phyloP scores from a whole-genome alignment of 1,140 invertebrate species.

The Sycobia sp. region DNA sequence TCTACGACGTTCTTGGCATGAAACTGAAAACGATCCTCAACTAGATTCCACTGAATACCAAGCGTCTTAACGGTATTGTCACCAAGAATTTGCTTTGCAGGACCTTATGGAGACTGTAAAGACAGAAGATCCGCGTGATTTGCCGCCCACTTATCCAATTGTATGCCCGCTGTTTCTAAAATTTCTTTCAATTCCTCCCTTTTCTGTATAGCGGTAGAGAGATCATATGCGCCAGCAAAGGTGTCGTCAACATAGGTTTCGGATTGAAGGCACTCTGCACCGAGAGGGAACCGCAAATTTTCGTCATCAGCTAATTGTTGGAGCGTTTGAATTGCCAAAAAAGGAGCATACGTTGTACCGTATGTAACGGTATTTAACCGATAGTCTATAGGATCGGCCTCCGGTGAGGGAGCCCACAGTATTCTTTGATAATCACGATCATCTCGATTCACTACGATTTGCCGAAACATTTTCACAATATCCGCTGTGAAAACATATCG shows the following conservation, averaged over 20 bases:
- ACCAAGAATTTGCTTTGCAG: no score
- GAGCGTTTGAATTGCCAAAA: background rate
- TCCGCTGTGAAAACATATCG: slow-evolving; percentile 21
- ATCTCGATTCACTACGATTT: slow-evolving; percentile 15
- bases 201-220: background rate
- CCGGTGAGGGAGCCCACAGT: background rate
- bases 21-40: no score
- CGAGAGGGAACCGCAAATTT: background rate
- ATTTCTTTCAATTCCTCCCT: background rate
- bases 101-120: no score
- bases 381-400: background rate
- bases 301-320: slow-evolving; percentile 6
- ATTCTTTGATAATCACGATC: slow-evolving; percentile 19
- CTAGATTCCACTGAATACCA: no score
- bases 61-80: no score
- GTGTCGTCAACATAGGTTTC: slow-evolving; percentile 27
- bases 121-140: slow-evolving; percentile 16
- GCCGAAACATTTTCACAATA: slow-evolving; percentile 39
- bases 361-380: slow-evolving; percentile 7
- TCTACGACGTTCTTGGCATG: no score
- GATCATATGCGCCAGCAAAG: background rate
- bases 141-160: no score
- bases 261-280: background rate
- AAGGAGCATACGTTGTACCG: slow-evolving; percentile 11
- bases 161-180: background rate